Conservation (phyloP, 2,797 vertebrate species). For the Okamejei kenojei region DNA sequence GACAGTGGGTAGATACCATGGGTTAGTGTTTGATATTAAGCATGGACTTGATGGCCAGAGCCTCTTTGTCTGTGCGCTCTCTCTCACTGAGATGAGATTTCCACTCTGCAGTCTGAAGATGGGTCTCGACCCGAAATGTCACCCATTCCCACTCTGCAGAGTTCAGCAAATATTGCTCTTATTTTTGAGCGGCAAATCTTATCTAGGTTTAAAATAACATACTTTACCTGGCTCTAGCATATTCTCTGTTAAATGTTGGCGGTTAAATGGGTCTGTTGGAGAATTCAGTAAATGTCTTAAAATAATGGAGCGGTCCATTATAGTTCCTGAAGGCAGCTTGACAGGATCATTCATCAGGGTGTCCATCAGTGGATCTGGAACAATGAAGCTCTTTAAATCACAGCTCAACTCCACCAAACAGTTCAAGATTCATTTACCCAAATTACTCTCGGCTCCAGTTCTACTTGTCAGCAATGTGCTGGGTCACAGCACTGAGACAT, state of each 20-base stretch:
- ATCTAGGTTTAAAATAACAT: background rate
- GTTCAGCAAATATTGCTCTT: background rate
- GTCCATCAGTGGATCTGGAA: conserved; percentile 92
- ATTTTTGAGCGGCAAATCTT: background rate
- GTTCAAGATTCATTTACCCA: background rate
- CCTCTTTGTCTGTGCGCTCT: no score
- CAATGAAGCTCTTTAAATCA: background rate
- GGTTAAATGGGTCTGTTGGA: conserved; percentile 94
- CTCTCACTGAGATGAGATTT: no score
- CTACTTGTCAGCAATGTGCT: background rate
- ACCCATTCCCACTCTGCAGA: background rate
- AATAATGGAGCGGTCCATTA: conserved; percentile 96
- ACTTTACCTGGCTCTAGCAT: conserved; percentile 91
- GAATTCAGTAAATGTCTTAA: conserved; percentile 93
- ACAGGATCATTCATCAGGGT: conserved; percentile 96
- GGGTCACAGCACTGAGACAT: background rate
- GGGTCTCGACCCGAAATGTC: no score
- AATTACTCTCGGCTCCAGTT: background rate
- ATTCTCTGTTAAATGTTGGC: conserved; percentile 88
- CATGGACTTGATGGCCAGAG: no score
- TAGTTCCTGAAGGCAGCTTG: conserved; percentile 86
- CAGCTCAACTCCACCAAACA: background rate
- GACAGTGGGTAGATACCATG: no score
- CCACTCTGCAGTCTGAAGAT: no score
- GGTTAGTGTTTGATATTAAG: no score